Evolutionary conservation across 2,113 vertebrate genomes (phyloP).

Genomic region (Podilymbus podiceps): DNA sequence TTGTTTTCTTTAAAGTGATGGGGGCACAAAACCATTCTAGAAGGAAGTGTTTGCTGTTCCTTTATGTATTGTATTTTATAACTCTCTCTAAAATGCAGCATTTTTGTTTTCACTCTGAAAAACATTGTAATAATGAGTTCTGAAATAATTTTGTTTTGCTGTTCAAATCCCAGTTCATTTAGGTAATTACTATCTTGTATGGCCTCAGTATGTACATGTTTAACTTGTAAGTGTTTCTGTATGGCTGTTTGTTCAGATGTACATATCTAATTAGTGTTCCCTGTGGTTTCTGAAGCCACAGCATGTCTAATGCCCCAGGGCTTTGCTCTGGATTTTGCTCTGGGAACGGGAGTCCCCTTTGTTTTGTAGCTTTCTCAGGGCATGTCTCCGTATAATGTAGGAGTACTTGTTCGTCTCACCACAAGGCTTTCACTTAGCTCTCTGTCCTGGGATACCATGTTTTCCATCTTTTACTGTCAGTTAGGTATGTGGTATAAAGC

Average conservation of each 20-base stretch:
- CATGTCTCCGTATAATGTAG: background rate
- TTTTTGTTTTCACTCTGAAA: background rate
- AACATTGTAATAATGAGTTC: background rate
- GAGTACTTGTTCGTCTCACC: background rate
- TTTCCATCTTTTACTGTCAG: background rate
- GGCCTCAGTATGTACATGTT: background rate
- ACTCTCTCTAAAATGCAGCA: background rate
- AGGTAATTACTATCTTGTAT: background rate
- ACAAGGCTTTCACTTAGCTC: background rate
- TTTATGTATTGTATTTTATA: background rate
- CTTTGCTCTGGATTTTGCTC: background rate
- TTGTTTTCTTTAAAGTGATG: background rate
- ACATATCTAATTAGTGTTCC: background rate
- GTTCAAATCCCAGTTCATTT: background rate
- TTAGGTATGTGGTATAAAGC: background rate
- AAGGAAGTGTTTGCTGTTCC: background rate
- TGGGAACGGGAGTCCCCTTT: background rate
- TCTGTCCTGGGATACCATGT: background rate
- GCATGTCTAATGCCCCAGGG: background rate
- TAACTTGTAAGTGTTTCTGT: background rate
- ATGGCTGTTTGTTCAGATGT: background rate
- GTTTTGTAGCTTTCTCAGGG: background rate
- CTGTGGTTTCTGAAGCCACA: background rate
- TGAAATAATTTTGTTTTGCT: background rate
- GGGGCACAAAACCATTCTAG: background rate